Conservation (phyloP, 2,797 vertebrate genomes). For the Pseudochaenichthys georgianus region DNA sequence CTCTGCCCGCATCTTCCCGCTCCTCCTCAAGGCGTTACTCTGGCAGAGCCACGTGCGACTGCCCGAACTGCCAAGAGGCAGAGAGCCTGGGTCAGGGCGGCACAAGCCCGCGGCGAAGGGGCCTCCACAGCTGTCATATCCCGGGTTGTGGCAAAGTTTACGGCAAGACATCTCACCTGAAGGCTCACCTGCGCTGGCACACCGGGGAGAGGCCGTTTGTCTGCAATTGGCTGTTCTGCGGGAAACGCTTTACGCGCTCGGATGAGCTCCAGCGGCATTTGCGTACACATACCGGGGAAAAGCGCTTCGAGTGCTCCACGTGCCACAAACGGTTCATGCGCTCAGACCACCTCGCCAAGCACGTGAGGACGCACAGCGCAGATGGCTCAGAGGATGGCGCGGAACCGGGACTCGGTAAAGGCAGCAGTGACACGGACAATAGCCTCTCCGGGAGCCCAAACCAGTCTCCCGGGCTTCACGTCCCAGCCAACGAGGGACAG, state of each 20-base stretch:
- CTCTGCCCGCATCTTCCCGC: constrained; percentile 78
- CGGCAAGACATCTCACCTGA: constrained; percentile 93
- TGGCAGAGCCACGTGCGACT: constrained; percentile 92
- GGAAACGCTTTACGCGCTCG: constrained; percentile 94
- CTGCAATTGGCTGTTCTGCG: constrained; percentile 97
- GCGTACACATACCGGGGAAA: constrained; percentile 95
- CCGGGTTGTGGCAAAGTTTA: constrained; percentile 94
- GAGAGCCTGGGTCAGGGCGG: constrained; percentile 89
- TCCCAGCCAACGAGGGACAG: constrained; percentile 58
- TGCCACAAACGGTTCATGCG: constrained; percentile 96
- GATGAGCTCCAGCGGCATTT: constrained; percentile 95
- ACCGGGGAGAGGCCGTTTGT: constrained; percentile 93
- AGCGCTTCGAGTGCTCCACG: constrained; percentile 90
- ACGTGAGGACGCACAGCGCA: constrained; percentile 90
- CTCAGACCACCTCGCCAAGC: constrained; percentile 94
- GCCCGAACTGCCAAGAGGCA: constrained; percentile 93
- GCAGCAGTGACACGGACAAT: constrained; percentile 92
- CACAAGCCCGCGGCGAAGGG: constrained; percentile 88
- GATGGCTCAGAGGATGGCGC: constrained; percentile 78
- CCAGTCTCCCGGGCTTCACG: constrained; percentile 83
- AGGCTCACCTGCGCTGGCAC: constrained; percentile 96
- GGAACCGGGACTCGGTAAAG: constrained; percentile 83
- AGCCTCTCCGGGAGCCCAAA: constrained; percentile 89
- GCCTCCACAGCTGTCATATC: constrained; percentile 93
- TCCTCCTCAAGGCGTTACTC: constrained; percentile 87